Evolutionary conservation across 2,797 vertebrate species (phyloP).

Genomic region (Chloroceryle inda): DNA sequence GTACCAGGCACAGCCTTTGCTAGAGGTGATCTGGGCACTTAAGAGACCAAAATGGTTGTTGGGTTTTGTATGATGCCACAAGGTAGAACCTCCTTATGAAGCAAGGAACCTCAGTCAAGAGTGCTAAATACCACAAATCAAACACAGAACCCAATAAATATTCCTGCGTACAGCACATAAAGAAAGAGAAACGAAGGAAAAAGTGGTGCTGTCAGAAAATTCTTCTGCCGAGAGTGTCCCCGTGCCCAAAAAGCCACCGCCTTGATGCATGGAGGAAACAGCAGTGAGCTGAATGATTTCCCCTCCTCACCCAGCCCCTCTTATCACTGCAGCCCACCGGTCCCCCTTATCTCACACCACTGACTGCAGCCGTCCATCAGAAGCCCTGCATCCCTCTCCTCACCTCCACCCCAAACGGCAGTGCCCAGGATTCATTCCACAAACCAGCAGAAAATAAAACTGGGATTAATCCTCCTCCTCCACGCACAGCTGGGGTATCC

Average conservation of each 20-base stretch:
- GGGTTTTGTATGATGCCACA: fast-evolving
- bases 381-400: not conserved
- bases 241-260: fast-evolving
- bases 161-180: fast-evolving
- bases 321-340: not conserved
- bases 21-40: not conserved
- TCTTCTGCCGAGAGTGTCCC: not conserved
- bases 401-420: not conserved
- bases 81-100: not conserved
- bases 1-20: not conserved
- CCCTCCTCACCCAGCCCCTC: not conserved
- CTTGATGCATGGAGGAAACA: fast-evolving
- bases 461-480: not conserved
- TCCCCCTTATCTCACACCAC: not conserved
- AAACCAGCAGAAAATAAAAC: not conserved
- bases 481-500: not conserved
- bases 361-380: too few relatives aligned
- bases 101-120: not conserved
- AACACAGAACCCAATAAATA: not conserved
- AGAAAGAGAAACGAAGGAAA: not conserved
- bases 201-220: not conserved
- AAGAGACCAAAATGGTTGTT: fast-evolving
- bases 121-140: not conserved
- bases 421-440: not conserved
- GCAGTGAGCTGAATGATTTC: not conserved